Percentiles rank a stretch among this genome's conserved stretches.
Conservation (phyloP, 2,113 vertebrate genomes). For the Strix aluco region DNA sequence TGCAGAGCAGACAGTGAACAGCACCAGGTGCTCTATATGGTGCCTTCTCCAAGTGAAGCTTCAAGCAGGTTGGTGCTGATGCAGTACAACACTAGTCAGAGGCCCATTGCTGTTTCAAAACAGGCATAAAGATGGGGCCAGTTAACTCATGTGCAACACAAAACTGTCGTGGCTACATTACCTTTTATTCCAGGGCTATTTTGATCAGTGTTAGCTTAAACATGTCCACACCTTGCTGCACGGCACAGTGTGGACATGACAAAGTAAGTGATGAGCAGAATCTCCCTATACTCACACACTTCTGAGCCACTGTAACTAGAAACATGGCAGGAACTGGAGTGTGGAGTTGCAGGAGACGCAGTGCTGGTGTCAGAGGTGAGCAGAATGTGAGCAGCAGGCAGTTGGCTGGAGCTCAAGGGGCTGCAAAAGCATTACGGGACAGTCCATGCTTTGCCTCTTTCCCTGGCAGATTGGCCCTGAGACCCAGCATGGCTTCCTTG, state of each 20-base stretch:
- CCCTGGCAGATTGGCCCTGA: background rate
- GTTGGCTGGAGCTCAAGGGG: background rate
- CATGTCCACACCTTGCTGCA: background rate
- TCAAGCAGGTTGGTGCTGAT: background rate
- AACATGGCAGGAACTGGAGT: background rate
- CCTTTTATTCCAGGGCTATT: background rate
- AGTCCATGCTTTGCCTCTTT: background rate
- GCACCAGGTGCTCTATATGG: background rate
- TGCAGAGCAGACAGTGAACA: background rate
- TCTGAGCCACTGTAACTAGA: background rate
- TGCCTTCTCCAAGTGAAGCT: background rate
- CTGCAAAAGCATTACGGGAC: background rate
- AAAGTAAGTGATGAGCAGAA: background rate
- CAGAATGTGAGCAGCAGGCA: background rate
- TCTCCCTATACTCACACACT: background rate
- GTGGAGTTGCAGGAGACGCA: background rate
- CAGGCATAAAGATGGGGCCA: background rate
- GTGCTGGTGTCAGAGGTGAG: background rate
- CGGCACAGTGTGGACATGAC: background rate
- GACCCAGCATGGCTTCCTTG: conserved; percentile 66
- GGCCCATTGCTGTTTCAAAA: background rate
- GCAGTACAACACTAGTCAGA: background rate
- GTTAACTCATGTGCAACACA: background rate
- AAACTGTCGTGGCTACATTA: background rate
- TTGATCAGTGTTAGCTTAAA: background rate